These are phyloP conservation scores for Cichlasoma orientale DNA, from an alignment of 2,797 vertebrate species.

Conservation along the genomic window DNA sequence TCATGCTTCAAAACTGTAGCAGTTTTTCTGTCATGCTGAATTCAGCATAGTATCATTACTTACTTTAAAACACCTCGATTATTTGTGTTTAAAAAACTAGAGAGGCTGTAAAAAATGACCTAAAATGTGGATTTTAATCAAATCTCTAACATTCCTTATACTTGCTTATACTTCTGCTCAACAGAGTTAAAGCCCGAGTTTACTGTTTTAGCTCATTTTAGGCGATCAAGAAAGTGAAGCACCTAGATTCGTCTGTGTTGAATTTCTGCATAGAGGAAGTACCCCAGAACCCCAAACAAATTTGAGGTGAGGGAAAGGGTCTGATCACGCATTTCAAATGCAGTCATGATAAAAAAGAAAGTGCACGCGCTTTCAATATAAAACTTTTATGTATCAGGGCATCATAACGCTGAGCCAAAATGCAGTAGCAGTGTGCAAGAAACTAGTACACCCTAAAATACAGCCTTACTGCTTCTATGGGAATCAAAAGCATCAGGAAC, in stretches of 20 bases:
- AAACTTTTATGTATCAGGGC: not conserved
- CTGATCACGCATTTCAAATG: slow-evolving; percentile 25
- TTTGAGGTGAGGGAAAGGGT: slow-evolving; percentile 23
- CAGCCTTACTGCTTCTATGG: not conserved
- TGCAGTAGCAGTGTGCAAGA: not conserved
- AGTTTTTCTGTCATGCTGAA: not conserved
- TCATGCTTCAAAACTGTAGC: not conserved
- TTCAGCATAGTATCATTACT: not conserved
- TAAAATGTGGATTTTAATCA: not conserved
- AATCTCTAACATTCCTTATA: not conserved
- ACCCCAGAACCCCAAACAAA: slow-evolving; percentile 8
- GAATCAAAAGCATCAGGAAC: not conserved
- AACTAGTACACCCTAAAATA: not conserved
- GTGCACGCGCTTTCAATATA: not conserved
- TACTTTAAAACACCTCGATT: not conserved
- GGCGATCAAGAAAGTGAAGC: slow-evolving; percentile 13
- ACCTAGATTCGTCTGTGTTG: slow-evolving; percentile 10
- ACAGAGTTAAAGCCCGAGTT: not conserved
- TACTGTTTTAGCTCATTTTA: not conserved
- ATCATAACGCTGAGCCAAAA: not conserved
- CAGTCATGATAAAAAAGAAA: not conserved
- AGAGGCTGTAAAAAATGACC: not conserved
- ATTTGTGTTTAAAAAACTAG: not conserved
- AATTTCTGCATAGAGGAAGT: slow-evolving; percentile 31
- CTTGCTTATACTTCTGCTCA: not conserved